Base-by-base conservation (phyloP, 2,888 invertebrate genomes). In the Limnephilus rhombicus region DNA sequence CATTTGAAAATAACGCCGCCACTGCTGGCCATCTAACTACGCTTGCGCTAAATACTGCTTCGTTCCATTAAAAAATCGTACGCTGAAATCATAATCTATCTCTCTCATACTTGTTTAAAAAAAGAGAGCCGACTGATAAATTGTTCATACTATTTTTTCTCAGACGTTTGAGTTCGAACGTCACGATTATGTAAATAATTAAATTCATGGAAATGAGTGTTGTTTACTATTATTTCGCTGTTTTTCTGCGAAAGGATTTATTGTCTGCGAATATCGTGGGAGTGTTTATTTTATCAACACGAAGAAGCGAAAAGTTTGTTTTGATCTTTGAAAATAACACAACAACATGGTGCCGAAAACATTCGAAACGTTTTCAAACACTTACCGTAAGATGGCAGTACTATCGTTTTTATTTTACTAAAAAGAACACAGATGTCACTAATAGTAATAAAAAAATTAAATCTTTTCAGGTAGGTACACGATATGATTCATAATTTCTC, bases 1-100 rank as follows among this genome's bases (percentile, higher is more conserved):
- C 13, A 45, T 4, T 18, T 9, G 3, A 5, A 53, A 9, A 0
- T 68, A 24, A 24, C 68, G 68, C 68, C 94, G 89, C 94, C 94
- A 96, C 83, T 96, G 96, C 81, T 41, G 91, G 93, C 94, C 93
- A 94, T 93, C 94, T 95, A 95, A 95, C 83, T 83, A 96, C 96
- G 96, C 96, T 96, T 96, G 96, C 96, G 96, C 95, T 95, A 95
- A 94, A 94, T 80, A 95, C 95, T 37, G 18, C 34, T 83, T 34
- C 34, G 83, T 83, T 83, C 83, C 83, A 37, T 83, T 83, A 34
- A 83, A 83, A 83, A 37, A 9, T 24, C 37, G 37, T 83, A 3
- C 2, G 31, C 83, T 83, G 18, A 34, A 37, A 34, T 34, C 34
- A 83, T 24, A 41, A 1, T 83, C 12, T 37, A 12, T 37, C 83